Evolutionary conservation across 1,140 invertebrate genomes (phyloP).

Genomic region (Drosophila sproati): DNA sequence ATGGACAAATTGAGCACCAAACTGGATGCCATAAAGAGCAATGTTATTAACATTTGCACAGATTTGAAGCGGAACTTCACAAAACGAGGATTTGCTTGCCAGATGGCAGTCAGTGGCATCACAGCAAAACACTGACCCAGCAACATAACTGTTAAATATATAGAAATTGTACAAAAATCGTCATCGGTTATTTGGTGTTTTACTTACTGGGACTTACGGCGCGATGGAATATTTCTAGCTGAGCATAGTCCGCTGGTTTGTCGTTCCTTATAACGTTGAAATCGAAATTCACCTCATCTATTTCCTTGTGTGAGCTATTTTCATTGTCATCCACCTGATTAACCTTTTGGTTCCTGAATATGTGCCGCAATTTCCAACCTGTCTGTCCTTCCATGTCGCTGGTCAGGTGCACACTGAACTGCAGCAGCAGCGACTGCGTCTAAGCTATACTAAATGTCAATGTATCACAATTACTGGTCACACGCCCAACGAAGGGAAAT

Average conservation of each 20-base stretch:
- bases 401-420: conserved; percentile 48
- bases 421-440: conserved; percentile 18
- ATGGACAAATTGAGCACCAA: conserved; percentile 46
- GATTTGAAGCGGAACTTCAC: conserved; percentile 63
- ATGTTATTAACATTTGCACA: conserved; percentile 48
- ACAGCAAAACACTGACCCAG: conserved; percentile 71
- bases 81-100: conserved; percentile 53
- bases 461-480: too few species aligned
- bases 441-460: background rate
- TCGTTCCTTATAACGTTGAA: conserved; percentile 46
- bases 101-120: conserved; percentile 66
- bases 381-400: conserved; percentile 55
- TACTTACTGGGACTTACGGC: conserved; percentile 65
- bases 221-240: conserved; percentile 60
- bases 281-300: conserved; percentile 20
- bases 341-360: conserved; percentile 7
- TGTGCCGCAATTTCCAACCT: conserved; percentile 44
- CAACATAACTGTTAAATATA: conserved; percentile 60
- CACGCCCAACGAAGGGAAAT: too few species aligned
- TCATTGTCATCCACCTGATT: conserved; percentile 15
- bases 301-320: conserved; percentile 1
- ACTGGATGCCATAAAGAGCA: conserved; percentile 59
- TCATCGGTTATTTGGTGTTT: background rate
- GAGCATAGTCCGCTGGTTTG: conserved; percentile 41
- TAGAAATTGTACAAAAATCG: background rate